These are phyloP conservation scores for Leptodactylus fuscus DNA, from an alignment of 2,113 vertebrate genomes.

Conservation along the genomic window DNA sequence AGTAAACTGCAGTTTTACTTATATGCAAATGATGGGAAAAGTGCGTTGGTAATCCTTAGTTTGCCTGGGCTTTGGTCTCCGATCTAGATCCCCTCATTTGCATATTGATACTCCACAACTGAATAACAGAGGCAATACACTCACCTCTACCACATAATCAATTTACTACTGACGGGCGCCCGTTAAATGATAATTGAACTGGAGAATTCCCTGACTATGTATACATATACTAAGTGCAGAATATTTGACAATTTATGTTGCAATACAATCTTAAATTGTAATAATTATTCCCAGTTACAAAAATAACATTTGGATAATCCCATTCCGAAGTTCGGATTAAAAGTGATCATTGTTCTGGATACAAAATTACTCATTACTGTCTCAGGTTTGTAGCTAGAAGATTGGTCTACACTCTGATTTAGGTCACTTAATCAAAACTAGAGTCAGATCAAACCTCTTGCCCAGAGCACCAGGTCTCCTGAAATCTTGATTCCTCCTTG, in stretches of 20 bases:
- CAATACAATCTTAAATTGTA: not conserved
- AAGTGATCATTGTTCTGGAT: not conserved
- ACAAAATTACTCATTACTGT: slow-evolving; percentile 11
- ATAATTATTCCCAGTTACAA: not conserved
- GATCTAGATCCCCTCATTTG: too few relatives aligned
- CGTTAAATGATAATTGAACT: not conserved
- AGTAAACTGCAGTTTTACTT: too few relatives aligned
- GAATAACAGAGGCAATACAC: too few relatives aligned
- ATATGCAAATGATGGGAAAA: too few relatives aligned
- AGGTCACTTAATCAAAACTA: slow-evolving; percentile 39
- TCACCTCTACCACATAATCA: too few relatives aligned
- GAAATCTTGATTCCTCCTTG: slow-evolving; percentile 44
- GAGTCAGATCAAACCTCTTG: slow-evolving; percentile 50
- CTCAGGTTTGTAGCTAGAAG: slow-evolving; percentile 11
- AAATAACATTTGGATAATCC: not conserved
- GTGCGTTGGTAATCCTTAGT: too few relatives aligned
- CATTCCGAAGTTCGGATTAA: too few relatives aligned
- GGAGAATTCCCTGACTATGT: not conserved
- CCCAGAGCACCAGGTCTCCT: slow-evolving; percentile 48
- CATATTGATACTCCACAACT: too few relatives aligned
- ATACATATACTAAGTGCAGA: not conserved
- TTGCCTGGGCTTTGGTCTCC: too few relatives aligned
- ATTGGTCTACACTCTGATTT: not conserved
- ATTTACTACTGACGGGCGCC: too few relatives aligned
- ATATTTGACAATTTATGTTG: not conserved